Percentiles rank a stretch among this genome's conserved stretches.
phyloP scores from a whole-genome alignment of 2,113 vertebrate genomes.

The Crotalus horridus region DNA sequence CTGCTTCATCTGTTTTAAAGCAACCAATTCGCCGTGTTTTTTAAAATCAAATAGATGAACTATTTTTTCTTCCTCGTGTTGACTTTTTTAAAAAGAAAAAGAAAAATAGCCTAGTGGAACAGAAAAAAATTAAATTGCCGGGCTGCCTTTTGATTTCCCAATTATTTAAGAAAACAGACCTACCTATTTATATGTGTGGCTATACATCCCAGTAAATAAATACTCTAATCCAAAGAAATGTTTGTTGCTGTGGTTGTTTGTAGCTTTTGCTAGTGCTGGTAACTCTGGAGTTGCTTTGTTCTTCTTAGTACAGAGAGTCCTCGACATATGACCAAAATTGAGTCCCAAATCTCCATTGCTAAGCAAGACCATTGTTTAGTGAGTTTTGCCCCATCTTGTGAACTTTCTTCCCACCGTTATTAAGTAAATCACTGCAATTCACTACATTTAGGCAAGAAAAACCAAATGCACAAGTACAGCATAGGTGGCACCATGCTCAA shows the following conservation, averaged over 20 bases:
- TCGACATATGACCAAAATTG: too few relatives aligned
- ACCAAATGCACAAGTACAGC: too few relatives aligned
- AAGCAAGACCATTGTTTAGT: background rate
- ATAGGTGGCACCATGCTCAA: too few relatives aligned
- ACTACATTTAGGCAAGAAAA: too few relatives aligned
- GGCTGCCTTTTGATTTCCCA: background rate
- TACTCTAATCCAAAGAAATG: too few relatives aligned
- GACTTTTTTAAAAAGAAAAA: too few relatives aligned
- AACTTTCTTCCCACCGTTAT: constrained; percentile 25
- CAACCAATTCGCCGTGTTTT: background rate
- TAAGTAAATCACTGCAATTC: background rate
- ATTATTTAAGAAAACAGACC: background rate
- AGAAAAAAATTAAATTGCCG: accelerated
- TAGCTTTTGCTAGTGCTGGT: background rate
- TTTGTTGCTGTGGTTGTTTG: background rate
- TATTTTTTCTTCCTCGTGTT: background rate
- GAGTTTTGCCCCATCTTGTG: constrained; percentile 4
- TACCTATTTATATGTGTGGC: background rate
- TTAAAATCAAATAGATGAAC: background rate
- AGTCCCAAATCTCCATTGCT: too few relatives aligned
- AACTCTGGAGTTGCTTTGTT: constrained; percentile 17
- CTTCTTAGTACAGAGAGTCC: background rate
- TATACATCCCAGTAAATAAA: background rate
- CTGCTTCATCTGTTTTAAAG: background rate
- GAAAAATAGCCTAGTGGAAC: background rate